Evolutionary conservation across 1,140 invertebrate genomes (phyloP), one percentile per base, ranked within the genome.

Genomic region (Eciton burchellii): DNA sequence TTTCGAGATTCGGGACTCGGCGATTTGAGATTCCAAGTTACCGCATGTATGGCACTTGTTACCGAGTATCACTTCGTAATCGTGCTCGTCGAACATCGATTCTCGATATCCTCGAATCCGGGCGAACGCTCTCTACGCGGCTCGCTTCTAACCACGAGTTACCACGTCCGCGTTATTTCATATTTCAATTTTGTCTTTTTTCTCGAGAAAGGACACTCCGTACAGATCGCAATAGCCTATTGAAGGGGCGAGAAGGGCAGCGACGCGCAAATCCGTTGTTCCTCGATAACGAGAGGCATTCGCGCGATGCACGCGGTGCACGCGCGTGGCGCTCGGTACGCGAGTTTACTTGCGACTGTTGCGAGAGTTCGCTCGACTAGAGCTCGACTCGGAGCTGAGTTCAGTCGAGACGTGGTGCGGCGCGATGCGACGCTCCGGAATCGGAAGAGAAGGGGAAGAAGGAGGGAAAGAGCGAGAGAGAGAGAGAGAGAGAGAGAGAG

Each of bases 341-440:
- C 90, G 84, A 89, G 91, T 87, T 89, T 89, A 91, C 89, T 82
- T 84, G 90, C 90, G 86, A 92, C 91, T 92, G 89, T 86, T 87
- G 88, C 62, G 83, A 65, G 83, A 65, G 47, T 47, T n/a, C 29
- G 47, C 21, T 54, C 65, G 85, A 84, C 76, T 72, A 65, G 62
- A 77, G 65, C n/a, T 84, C 87, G 87, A 88, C 56, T 85, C 70
- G 35, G 81, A 73, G 56, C 73, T 71, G 24, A 73, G 52, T 72
- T 35, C 47, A 66, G 76, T 77, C 73, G 79, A 66, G 65, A 47
- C 16, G 41, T 21, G 57, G 16, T 35, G 62, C 73, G 35, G 14
- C 62, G 62, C 60, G 21, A 45, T 56, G 63, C 66, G 63, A 70
- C 62, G 71, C 72, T 87, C 54, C 21, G 60, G 66, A n/a, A 54